Percentiles rank a stretch among this genome's conserved stretches.
Conservation (phyloP, 2,113 vertebrate genomes). For the Seriola aureovittata region DNA sequence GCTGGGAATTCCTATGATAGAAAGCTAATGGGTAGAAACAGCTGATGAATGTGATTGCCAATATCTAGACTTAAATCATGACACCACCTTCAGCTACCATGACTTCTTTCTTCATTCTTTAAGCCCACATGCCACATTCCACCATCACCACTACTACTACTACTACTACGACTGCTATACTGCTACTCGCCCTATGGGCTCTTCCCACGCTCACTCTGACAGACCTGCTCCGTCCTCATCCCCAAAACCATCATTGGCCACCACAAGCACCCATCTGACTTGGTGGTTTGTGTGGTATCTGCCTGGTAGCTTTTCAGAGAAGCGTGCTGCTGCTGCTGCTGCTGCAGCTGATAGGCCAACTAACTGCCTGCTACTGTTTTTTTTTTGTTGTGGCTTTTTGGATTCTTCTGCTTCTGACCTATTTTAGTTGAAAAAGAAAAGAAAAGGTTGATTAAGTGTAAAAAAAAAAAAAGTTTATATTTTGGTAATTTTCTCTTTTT, state of each 20-base stretch:
- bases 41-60: background rate
- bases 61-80: background rate
- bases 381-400: slow-evolving; percentile 10
- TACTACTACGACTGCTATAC: too few relatives aligned
- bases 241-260: slow-evolving; percentile 2
- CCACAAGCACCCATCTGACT: slow-evolving; percentile 28
- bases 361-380: slow-evolving; percentile 14
- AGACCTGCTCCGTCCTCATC: slow-evolving; percentile 6
- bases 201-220: background rate
- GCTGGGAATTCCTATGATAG: background rate
- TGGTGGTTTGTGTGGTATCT: slow-evolving; percentile 55
- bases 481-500: background rate
- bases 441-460: background rate
- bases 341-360: slow-evolving; percentile 45
- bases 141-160: background rate
- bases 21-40: background rate
- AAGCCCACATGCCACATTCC: background rate
- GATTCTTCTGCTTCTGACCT: background rate
- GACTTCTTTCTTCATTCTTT: background rate
- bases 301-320: slow-evolving; percentile 31
- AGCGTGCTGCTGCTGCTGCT: background rate
- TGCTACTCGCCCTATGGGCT: background rate
- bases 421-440: background rate
- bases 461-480: background rate
- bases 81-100: background rate